These are phyloP conservation scores for Stegodyphus mimosarum DNA, from an alignment of 1,140 invertebrate genomes.

Conservation along the genomic window DNA sequence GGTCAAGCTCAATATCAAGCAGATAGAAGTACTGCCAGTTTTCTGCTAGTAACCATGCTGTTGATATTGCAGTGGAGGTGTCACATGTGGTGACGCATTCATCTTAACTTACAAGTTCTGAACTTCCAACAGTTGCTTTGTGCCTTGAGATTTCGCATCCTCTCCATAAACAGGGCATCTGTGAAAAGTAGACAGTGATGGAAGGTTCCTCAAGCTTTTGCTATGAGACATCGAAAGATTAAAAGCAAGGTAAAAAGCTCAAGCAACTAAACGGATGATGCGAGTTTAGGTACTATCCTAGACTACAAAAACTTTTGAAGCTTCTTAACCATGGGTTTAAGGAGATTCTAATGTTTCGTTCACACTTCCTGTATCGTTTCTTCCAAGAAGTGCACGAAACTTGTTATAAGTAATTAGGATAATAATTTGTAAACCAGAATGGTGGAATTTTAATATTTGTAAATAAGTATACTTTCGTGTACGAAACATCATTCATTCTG, in stretches of 20 bases:
- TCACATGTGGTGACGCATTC: conserved; percentile 33
- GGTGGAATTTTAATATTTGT: conserved; percentile 1
- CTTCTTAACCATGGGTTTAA: conserved; percentile 18
- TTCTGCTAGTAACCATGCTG: conserved; percentile 46
- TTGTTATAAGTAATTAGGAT: conserved; percentile 38
- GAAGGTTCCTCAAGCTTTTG: background rate
- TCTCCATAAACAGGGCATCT: conserved; percentile 28
- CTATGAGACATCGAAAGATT: background rate
- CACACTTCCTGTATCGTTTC: background rate
- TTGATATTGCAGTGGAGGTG: conserved; percentile 45
- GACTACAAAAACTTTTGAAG: background rate
- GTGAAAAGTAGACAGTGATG: conserved; percentile 19
- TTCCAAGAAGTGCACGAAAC: background rate
- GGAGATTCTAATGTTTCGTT: conserved; percentile 6
- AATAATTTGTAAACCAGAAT: background rate
- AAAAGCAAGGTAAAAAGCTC: conserved; percentile 44
- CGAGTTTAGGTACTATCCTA: conserved; percentile 20
- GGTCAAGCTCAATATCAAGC: conserved; percentile 36
- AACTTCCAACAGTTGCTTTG: conserved; percentile 50
- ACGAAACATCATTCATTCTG: background rate
- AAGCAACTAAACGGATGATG: conserved; percentile 35
- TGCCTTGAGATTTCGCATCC: conserved; percentile 49
- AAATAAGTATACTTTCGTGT: background rate
- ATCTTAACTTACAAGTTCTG: background rate
- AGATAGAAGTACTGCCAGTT: conserved; percentile 26